Conservation (phyloP, 2,113 vertebrate genomes). For the Sceloporus tristichus region DNA sequence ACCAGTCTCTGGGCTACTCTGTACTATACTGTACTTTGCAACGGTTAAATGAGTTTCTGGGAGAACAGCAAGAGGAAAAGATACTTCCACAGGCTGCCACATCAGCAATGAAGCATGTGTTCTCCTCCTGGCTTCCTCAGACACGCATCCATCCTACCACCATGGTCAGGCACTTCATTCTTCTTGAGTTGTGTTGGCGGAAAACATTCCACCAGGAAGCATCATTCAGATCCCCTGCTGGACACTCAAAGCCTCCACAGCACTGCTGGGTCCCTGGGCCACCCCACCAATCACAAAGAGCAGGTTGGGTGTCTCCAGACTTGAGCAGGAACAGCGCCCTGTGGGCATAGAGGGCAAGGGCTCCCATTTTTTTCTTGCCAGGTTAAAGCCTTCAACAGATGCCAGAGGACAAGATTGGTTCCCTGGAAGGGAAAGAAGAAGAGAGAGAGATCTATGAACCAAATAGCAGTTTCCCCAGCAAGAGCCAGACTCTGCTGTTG, state of each 20-base stretch:
- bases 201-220: fast-evolving
- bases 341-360: conserved; percentile 88
- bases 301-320: conserved; percentile 80
- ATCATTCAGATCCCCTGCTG: conserved; percentile 85
- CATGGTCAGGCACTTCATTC: conserved; percentile 72
- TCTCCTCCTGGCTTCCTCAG: not conserved
- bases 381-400: conserved; percentile 92
- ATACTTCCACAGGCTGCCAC: not conserved
- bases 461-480: not conserved
- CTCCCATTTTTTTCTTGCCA: conserved; percentile 91
- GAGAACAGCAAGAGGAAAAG: not conserved
- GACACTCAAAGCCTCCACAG: conserved; percentile 92
- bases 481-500: not conserved
- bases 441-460: not conserved
- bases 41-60: conserved; percentile 40
- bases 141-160: conserved; percentile 39
- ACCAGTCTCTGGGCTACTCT: not conserved
- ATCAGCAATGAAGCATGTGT: fast-evolving
- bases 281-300: conserved; percentile 94
- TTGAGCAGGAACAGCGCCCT: conserved; percentile 92
- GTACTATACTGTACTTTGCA: conserved; percentile 41
- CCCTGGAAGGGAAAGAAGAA: conserved; percentile 77
- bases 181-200: conserved; percentile 37
- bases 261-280: conserved; percentile 92
- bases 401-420: conserved; percentile 92